phyloP scores from a whole-genome alignment of 2,797 vertebrate genomes.

The Epinephelus coioides region DNA sequence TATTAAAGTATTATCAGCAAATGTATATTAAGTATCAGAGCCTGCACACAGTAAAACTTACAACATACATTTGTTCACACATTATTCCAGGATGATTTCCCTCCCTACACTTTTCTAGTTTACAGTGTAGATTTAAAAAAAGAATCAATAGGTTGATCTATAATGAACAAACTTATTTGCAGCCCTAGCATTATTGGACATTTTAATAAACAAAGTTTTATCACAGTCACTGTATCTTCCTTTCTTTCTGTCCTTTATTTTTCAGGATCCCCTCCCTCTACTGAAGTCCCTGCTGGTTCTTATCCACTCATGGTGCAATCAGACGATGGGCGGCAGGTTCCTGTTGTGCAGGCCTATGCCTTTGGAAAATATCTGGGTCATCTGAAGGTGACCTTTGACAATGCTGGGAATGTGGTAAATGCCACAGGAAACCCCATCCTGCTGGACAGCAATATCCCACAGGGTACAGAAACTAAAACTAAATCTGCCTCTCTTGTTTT shows the following conservation, averaged over 20 bases:
- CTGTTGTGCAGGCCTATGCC: slow-evolving; percentile 96
- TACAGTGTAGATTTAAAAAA: too few relatives aligned
- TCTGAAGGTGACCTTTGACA: slow-evolving; percentile 91
- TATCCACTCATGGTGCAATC: slow-evolving; percentile 91
- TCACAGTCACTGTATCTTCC: too few relatives aligned
- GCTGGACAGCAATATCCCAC: slow-evolving; percentile 85
- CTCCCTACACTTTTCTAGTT: too few relatives aligned
- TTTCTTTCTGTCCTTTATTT: background rate
- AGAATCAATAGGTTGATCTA: background rate
- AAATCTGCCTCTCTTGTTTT: too few relatives aligned
- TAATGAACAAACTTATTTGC: background rate
- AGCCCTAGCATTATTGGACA: too few relatives aligned
- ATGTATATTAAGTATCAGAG: too few relatives aligned
- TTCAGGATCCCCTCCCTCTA: slow-evolving; percentile 88
- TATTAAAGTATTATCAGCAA: too few relatives aligned
- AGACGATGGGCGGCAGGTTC: slow-evolving; percentile 87
- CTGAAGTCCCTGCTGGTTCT: slow-evolving; percentile 84
- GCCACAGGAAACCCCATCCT: slow-evolving; percentile 92
- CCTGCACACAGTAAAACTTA: too few relatives aligned
- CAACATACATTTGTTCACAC: too few relatives aligned
- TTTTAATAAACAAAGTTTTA: too few relatives aligned
- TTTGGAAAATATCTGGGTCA: slow-evolving; percentile 95
- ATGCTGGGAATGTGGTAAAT: slow-evolving; percentile 86
- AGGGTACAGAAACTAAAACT: slow-evolving; percentile 81
- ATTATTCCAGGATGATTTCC: too few relatives aligned